These are phyloP conservation scores for Paratrypauchen microcephalus DNA, from an alignment of 2,797 vertebrate species.

Conservation along the genomic window DNA sequence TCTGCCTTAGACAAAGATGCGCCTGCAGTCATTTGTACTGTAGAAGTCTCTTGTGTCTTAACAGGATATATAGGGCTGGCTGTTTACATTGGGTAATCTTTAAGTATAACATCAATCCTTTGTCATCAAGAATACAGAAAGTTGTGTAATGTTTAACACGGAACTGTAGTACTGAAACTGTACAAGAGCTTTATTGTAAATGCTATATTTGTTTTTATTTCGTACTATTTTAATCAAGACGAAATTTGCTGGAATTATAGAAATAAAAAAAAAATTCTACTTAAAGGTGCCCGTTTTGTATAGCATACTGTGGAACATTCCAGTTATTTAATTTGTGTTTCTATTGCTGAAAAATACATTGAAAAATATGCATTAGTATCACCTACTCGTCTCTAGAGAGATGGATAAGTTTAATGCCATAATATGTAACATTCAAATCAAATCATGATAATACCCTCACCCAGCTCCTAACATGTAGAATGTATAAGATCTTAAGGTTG, in stretches of 20 bases:
- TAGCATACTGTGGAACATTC: no score
- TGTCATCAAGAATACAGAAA: background rate
- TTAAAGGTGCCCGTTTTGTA: no score
- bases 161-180: no score
- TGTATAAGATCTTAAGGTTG: no score
- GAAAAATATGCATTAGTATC: background rate
- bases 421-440: background rate
- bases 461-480: background rate
- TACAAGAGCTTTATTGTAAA: background rate
- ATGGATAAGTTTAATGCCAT: background rate
- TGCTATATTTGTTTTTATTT: background rate
- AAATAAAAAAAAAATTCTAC: background rate
- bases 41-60: background rate
- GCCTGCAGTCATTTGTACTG: background rate
- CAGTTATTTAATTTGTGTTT: no score
- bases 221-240: no score
- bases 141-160: background rate
- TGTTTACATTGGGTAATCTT: background rate
- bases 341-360: background rate
- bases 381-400: background rate
- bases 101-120: background rate
- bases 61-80: background rate
- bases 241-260: background rate
- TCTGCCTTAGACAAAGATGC: constrained; percentile 12
- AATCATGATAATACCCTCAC: no score